Evolutionary conservation across 2,797 vertebrate species (phyloP), one percentile per base, ranked within the genome.

Genomic region (Sebastiscus albofasciatus): DNA sequence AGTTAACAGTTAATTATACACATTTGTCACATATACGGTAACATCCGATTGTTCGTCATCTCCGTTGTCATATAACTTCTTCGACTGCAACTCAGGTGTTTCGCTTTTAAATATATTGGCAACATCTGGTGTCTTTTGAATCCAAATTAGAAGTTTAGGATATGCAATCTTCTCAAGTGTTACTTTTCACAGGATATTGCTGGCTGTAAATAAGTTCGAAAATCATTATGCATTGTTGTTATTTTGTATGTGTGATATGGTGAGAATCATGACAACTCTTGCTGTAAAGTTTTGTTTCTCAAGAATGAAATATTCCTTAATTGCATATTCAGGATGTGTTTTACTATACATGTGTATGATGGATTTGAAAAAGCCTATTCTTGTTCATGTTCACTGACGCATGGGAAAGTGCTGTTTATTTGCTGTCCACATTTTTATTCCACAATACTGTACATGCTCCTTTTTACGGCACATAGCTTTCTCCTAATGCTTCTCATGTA

Each of bases 151-250:
- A 82, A 36, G 1, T 58, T 76, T 10, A 9, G 6, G 33, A 20
- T 61, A 36, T 80, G 55, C 20, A 75, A 11, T 52, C 11, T 58
- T 39, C 6, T 20, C 8, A n/a, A 55, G 65, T 61, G 39, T 22
- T 70, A 16, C 18, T 67, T 80, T 81, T 82, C 33, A 73, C 61
- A 82, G 4, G 6, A 8, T 77, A 5, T 61, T 24, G n/a, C 20
- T 14, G 26, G 12, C 67, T 62, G 22, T 62, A 26, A 81, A 77
- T 7, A 64, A 42, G 11, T 49, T 20, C 10, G 3, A 34, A 68
- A 46, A 46, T 36, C 52, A 46, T 67, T 9, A 62, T 72, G 33
- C 14, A 75, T 6, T 29, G 8, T 29, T 49, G 8, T 26, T 39
- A 12, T 24, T 70, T 67, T 75, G 16, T 24, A 26, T 58, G 72